Evolutionary conservation across 2,888 invertebrate species (phyloP).

Genomic region (Chrysodeixis includens): DNA sequence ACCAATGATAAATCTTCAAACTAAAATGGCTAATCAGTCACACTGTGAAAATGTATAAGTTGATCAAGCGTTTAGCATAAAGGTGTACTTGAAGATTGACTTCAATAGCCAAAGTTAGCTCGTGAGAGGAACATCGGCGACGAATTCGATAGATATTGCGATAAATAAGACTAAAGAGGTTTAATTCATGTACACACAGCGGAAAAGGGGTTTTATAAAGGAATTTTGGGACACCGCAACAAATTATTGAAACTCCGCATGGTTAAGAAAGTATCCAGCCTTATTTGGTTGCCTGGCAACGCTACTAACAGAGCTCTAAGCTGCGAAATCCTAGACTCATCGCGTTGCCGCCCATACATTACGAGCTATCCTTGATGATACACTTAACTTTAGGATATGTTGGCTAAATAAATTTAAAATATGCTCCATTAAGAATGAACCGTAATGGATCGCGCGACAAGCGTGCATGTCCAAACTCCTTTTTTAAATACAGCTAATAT

Average conservation of each 20-base stretch:
- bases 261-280: neutral
- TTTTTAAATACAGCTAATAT: neutral
- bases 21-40: no score
- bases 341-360: constrained; percentile 68
- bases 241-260: neutral
- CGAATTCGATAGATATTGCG: no score
- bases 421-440: neutral
- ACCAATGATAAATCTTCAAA: no score
- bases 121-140: no score
- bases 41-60: no score
- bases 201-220: no score
- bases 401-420: constrained; percentile 2
- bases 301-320: constrained; percentile 45
- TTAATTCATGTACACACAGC: no score
- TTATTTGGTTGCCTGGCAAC: constrained; percentile 1
- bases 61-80: no score
- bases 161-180: no score
- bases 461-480: neutral
- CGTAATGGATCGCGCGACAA: neutral
- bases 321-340: constrained; percentile 66
- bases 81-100: no score
- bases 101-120: no score
- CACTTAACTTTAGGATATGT: constrained; percentile 54
- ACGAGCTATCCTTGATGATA: constrained; percentile 61
- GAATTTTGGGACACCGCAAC: no score